Percentiles rank a stretch among this genome's conserved stretches.
phyloP scores from a whole-genome alignment of 2,113 vertebrate genomes.

The Dryoscopus gambensis region DNA sequence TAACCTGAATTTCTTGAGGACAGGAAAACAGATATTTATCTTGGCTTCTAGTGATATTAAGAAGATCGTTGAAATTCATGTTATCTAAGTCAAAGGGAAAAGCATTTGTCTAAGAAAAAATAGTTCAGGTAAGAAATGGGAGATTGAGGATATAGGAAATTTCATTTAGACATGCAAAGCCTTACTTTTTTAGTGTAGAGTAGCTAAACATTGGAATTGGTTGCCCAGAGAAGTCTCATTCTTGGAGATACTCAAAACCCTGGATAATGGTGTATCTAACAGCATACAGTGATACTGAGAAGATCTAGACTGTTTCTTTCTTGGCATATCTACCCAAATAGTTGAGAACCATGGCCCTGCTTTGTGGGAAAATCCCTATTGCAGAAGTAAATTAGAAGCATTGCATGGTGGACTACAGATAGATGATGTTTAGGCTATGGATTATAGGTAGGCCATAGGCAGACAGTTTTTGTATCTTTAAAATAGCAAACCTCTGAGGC shows the following conservation, averaged over 20 bases:
- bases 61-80: background rate
- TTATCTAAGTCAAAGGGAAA: background rate
- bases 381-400: background rate
- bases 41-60: background rate
- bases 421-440: background rate
- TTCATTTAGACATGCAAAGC: background rate
- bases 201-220: background rate
- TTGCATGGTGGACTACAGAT: background rate
- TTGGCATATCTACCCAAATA: background rate
- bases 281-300: background rate
- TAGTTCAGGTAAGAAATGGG: background rate
- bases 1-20: background rate
- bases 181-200: background rate
- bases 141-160: background rate
- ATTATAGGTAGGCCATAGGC: background rate
- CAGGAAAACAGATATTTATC: background rate
- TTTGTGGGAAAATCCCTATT: background rate
- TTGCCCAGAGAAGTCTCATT: background rate
- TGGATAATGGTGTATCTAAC: background rate
- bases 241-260: background rate
- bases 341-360: background rate
- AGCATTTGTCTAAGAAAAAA: background rate
- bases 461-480: background rate
- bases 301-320: background rate
- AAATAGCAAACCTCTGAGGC: background rate